These are phyloP conservation scores for Podarcis cretensis DNA, from an alignment of 2,113 vertebrate genomes.

Conservation along the genomic window DNA sequence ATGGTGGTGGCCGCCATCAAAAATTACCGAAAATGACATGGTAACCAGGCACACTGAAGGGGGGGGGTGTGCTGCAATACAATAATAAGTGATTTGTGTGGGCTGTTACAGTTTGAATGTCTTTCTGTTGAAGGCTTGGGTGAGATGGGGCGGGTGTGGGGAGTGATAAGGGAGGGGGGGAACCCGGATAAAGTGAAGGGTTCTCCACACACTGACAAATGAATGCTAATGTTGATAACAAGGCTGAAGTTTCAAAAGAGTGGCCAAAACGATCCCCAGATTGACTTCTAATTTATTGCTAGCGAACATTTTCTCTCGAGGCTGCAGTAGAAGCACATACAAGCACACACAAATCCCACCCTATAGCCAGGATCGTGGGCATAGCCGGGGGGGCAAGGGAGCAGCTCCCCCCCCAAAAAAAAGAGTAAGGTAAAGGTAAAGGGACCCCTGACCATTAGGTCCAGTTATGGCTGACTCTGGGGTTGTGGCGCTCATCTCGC, in stretches of 20 bases:
- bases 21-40: conserved; percentile 70
- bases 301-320: conserved; percentile 27
- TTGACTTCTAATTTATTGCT: conserved; percentile 56
- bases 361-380: no score
- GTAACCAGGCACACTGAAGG: conserved; percentile 45
- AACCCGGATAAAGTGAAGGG: no score
- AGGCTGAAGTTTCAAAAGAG: conserved; percentile 23
- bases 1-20: conserved; percentile 52
- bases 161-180: conserved; percentile 14
- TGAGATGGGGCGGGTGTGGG: conserved; percentile 31
- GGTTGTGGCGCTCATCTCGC: no score
- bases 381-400: background rate
- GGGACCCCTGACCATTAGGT: no score
- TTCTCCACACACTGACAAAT: background rate
- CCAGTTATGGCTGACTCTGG: no score
- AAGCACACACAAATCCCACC: background rate
- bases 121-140: conserved; percentile 59
- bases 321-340: background rate
- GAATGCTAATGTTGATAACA: background rate
- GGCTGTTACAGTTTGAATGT: conserved; percentile 57
- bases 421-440: no score
- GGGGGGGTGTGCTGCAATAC: background rate
- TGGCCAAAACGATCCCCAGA: conserved; percentile 40
- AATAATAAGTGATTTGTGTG: conserved; percentile 61
- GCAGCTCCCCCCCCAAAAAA: no score